Base-by-base conservation (phyloP, 2,113 vertebrate genomes). In the Speoplatyrhinus poulsoni region DNA sequence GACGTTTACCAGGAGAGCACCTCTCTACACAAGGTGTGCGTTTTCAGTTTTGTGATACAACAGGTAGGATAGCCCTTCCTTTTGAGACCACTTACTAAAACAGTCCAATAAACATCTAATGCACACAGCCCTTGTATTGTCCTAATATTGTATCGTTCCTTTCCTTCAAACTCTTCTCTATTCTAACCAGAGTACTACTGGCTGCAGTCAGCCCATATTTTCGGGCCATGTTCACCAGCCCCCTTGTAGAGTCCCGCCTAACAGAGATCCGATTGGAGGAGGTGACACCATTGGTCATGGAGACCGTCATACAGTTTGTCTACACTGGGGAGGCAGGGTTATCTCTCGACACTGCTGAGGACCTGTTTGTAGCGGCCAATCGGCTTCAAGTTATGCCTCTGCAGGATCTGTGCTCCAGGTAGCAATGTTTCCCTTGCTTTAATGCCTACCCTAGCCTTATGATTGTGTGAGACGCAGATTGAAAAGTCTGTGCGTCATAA, bases 201-300 rank as follows among this genome's bases (percentile, higher is more conserved):
- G 93, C 94, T 0, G 93, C 94, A 0, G 91, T 94, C 62, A 95
- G 94, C 57, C 93, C 94, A 0, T 95, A 94, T 71, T 95, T 95
- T 63, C 87, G 91, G 36, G 94, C 93, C 57, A 94, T 94, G 92
- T 95, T 95, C 81, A 94, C 93, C 69, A 93, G 93, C 70, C 92
- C 93, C 0, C 85, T 95, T 76, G 93, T 93, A 3, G 94, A 95
- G 87, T 94, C 92, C 11, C 90, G 93, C 53, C 92, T 93, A 62
- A 90, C 92, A 0, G 93, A 94, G 76, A 94, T 95, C 81, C 87
- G 92, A 13, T 77, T 94, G 67, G 89, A 93, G 76, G 94, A 95
- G 47, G 93, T 94, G 79, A 91, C 92, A 0, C 90, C 93, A 2
- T 89, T 85, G 1, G 87, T 94, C 71, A 93, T 95, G 90, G 90